phyloP scores from a whole-genome alignment of 2,797 vertebrate genomes.

The Iguana delicatissima region DNA sequence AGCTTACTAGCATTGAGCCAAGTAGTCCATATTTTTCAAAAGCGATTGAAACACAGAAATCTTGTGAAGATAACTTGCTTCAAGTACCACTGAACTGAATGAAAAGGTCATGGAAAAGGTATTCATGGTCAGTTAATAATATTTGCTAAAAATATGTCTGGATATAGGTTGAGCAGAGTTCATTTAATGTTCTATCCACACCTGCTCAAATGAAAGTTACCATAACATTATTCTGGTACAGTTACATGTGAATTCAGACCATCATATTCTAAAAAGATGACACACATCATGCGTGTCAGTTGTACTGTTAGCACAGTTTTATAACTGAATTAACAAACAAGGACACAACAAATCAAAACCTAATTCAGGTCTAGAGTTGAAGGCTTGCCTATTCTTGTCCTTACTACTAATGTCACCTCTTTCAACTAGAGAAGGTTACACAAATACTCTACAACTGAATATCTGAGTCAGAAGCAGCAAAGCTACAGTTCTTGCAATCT shows the following conservation, averaged over 20 bases:
- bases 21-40: constrained; percentile 3
- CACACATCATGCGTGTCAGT: neutral
- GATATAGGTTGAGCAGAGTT: neutral
- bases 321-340: neutral
- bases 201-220: constrained; percentile 1
- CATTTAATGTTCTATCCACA: neutral
- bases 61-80: neutral
- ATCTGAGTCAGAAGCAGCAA: no score
- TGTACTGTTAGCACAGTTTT: neutral
- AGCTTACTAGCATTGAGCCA: neutral
- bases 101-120: no score
- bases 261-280: neutral
- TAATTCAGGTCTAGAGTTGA: neutral
- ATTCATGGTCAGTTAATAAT: neutral
- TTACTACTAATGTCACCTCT: neutral
- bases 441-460: no score
- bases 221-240: neutral
- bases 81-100: neutral
- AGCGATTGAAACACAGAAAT: constrained; percentile 6
- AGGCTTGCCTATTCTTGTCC: no score
- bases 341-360: neutral
- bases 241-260: neutral
- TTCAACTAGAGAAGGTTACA: neutral
- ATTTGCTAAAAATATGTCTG: constrained; percentile 9
- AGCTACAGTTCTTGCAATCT: no score